Conservation (phyloP, 2,797 vertebrate genomes). For the Sardinella longiceps region DNA sequence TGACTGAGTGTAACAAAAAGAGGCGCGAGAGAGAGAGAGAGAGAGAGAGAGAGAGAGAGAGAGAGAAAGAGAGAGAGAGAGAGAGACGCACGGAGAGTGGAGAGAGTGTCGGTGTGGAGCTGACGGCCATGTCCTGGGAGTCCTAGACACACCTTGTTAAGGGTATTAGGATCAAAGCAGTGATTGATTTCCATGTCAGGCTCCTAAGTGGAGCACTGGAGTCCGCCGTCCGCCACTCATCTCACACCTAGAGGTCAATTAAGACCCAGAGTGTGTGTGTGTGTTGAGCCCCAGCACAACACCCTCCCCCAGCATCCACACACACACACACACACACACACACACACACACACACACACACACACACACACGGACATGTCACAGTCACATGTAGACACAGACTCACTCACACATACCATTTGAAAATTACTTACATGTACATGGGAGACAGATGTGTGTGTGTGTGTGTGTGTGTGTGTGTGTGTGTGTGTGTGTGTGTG, state of each 20-base stretch:
- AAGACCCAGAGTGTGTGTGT: slow-evolving; percentile 38
- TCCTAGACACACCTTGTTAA: slow-evolving; percentile 67
- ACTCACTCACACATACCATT: not conserved
- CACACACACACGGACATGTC: not conserved
- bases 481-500: too few species aligned
- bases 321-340: not conserved
- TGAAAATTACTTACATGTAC: too few species aligned
- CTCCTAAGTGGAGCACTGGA: slow-evolving; percentile 63
- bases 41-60: not conserved
- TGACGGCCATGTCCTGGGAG: slow-evolving; percentile 66
- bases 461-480: too few species aligned
- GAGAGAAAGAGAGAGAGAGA: not conserved
- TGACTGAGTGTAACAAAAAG: not conserved
- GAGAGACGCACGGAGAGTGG: not conserved
- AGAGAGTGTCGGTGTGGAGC: not conserved
- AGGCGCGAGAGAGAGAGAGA: not conserved
- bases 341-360: not conserved
- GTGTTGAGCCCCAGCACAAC: not conserved
- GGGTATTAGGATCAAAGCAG: slow-evolving; percentile 68
- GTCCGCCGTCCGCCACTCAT: slow-evolving; percentile 56
- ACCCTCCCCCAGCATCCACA: not conserved
- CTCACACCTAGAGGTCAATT: slow-evolving; percentile 65
- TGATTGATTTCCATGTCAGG: slow-evolving; percentile 77
- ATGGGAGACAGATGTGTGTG: too few species aligned
- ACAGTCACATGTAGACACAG: not conserved